Base-by-base conservation (phyloP, 2,113 vertebrate species). In the Taxidea taxus region DNA sequence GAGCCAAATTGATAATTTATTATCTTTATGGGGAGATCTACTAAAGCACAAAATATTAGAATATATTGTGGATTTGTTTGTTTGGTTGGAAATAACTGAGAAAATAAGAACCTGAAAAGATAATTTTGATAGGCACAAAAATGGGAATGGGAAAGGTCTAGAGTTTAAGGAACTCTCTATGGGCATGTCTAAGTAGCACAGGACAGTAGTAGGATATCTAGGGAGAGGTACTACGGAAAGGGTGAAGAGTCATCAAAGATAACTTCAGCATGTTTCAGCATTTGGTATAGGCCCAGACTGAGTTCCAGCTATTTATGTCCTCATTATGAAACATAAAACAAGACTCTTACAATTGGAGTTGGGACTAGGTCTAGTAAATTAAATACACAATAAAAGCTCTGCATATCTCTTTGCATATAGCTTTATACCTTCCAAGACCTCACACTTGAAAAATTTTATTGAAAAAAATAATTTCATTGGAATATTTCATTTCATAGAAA, bases 401-500 rank as follows among this genome's bases (percentile, higher is more conserved):
- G 1, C 58, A 21, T 86, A 13, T 86, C 42, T 88, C 25, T 87
- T 60, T 83, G 16, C 27, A 2, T 2, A 62, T 77, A 75, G 13
- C 9, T 51, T 74, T 85, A 42, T 4, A 64, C 16, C 31, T 81
- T 90, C 27, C 1, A 95, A 47, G 70, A 87, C 20, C 23, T 94
- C 29, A 16, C 34, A 62, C 51, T 89, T 62, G 51, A 75, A 64
- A 95, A 87, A 16, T 11, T 20, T 88, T 84, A 74, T 31, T 93
- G 21, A 77, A 78, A 74, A 77, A 95, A 47, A 82, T 66, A 86
- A 92, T 44, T 78, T 91, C 9, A 47, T 75, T 93, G 16, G 37
- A 96, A 87, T 91, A n/a, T 89, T 85, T 21, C 44, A 60, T 97
- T 92, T 97, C 31, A 72, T 31, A 86, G 44, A 85, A 96, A 95